Conservation (phyloP, 2,113 vertebrate genomes). For the Pantherophis guttatus region DNA sequence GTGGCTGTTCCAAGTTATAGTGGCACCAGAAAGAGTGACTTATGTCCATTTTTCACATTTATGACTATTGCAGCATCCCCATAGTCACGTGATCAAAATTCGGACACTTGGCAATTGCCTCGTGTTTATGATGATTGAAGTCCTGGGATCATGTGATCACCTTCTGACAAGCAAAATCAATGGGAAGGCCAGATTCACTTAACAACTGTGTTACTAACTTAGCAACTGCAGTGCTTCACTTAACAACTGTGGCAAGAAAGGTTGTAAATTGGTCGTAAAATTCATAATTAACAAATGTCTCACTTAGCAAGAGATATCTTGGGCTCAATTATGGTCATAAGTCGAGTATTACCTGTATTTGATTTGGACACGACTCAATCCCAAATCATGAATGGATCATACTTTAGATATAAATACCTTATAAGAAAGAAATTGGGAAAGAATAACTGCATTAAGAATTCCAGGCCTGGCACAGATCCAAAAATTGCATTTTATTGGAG, state of each 20-base stretch:
- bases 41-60: not conserved
- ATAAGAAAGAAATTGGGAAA: not conserved
- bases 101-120: not conserved
- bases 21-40: not conserved
- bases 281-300: not conserved
- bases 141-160: not conserved
- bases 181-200: not conserved
- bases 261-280: not conserved
- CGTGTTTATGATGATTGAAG: not conserved
- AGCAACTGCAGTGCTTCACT: too few relatives aligned
- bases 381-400: not conserved
- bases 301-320: not conserved
- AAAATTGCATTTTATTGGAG: constrained; percentile 1
- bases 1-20: not conserved
- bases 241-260: not conserved
- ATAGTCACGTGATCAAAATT: not conserved
- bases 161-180: not conserved
- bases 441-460: not conserved
- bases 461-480: not conserved
- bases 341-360: not conserved
- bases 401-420: not conserved
- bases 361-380: not conserved
- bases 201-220: not conserved
- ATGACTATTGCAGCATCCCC: not conserved
- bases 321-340: not conserved